Evolutionary conservation across 2,888 invertebrate species (phyloP), one percentile per base, ranked within the genome.

Genomic region (Epicampocera succincta): DNA sequence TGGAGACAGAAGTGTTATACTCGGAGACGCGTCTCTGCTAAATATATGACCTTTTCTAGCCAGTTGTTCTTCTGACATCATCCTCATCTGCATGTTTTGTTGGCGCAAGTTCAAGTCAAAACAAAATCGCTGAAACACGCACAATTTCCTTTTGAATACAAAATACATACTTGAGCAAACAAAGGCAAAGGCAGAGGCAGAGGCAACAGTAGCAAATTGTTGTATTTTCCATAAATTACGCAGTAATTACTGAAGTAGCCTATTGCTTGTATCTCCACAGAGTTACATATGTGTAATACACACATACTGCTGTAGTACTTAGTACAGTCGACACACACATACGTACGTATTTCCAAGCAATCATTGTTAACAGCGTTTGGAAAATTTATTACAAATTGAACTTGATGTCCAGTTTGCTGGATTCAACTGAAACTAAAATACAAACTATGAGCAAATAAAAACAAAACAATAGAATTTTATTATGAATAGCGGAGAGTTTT

Each of bases 161-260:
- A 61, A 50, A 61, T 19, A 33, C n/a, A 58, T 33, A 33, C 33
- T 33, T 33, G 33, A 33, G 33, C 48, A 1, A 13, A 44, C 3
- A 60, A 48, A 50, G 15, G 29, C 50, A 11, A n/a, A n/a, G n/a
- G n/a, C n/a, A n/a, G n/a, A n/a, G n/a, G n/a, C n/a, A n/a, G n/a
- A 46, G n/a, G 12, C 12, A 54, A 15, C 29, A 52, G 68, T 68
- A 76, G 46, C 42, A 74, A 60, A 48, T 63, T 50, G 48, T 60
- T 78, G 50, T 74, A 73, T 74, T 61, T 77, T 60, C 66, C 78
- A 78, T 66, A 82, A 78, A 82, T 82, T 74, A 82, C 46, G 17
- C 44, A 54, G 71, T 78, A 74, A 78, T 78, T 78, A 82, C 61
- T 52, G 25, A 48, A 74, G 60, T 46, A 65, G 33, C n/a, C n/a